These are phyloP conservation scores for Nylanderia fulva DNA, from an alignment of 1,140 invertebrate species.

Conservation along the genomic window DNA sequence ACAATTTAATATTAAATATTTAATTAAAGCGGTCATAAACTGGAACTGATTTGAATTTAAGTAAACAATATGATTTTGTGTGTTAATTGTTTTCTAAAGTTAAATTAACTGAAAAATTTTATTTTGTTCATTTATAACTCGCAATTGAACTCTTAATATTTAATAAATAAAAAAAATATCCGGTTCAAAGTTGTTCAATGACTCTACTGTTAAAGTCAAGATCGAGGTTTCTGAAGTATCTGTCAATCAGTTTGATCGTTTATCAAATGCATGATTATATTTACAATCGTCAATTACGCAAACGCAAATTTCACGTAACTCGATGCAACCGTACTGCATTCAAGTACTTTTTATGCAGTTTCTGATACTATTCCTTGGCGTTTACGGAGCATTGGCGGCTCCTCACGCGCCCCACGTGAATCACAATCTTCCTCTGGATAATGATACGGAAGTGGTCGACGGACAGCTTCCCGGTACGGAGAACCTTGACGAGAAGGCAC, in stretches of 20 bases:
- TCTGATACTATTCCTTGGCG: constrained; percentile 65
- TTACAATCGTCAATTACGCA: neutral
- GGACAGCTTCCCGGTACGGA: constrained; percentile 67
- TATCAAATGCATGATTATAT: neutral
- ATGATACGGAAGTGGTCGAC: constrained; percentile 74
- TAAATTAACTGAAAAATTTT: neutral
- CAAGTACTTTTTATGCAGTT: constrained; percentile 69
- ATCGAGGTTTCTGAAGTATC: neutral
- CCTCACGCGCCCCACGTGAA: constrained; percentile 40
- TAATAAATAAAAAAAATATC: neutral
- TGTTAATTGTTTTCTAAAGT: neutral
- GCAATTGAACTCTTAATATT: neutral
- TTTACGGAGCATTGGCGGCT: constrained; percentile 60
- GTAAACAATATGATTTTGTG: neutral
- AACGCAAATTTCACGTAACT: neutral
- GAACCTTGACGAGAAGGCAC: constrained; percentile 78
- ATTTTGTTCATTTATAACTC: neutral
- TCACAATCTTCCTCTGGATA: constrained; percentile 65
- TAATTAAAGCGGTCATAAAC: neutral
- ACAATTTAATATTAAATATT: constrained; percentile 12
- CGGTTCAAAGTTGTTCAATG: neutral
- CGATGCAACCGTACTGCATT: constrained; percentile 9
- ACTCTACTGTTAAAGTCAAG: neutral
- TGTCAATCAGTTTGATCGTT: neutral
- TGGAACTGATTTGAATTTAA: neutral